These are phyloP conservation scores for Cirrhinus molitorella DNA, from an alignment of 2,797 vertebrate genomes.

Conservation along the genomic window DNA sequence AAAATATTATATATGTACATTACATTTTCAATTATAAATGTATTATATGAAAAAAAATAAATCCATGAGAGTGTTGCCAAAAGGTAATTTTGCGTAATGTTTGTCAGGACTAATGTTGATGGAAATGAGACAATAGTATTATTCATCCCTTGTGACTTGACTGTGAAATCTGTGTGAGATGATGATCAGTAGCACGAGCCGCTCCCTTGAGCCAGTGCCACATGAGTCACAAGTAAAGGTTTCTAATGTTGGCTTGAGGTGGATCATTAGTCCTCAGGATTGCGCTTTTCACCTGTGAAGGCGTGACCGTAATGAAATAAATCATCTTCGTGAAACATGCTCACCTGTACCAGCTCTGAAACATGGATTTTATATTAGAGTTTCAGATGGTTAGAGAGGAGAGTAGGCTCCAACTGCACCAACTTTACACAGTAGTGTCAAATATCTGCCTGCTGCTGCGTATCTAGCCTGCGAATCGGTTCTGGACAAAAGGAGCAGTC, in stretches of 20 bases:
- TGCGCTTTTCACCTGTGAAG: conserved; percentile 17
- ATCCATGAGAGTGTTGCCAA: neutral
- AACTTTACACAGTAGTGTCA: conserved; percentile 71
- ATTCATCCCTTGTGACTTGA: conserved; percentile 27
- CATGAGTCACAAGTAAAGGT: conserved; percentile 33
- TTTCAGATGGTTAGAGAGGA: neutral
- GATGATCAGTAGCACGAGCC: conserved; percentile 31
- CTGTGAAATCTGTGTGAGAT: conserved; percentile 22
- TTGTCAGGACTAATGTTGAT: conserved; percentile 13
- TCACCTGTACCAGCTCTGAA: neutral
- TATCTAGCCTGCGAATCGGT: conserved; percentile 64
- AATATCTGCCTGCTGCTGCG: conserved; percentile 69
- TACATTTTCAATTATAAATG: neutral
- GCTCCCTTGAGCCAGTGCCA: neutral
- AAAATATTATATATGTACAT: neutral
- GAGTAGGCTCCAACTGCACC: conserved; percentile 57
- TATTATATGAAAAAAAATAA: neutral
- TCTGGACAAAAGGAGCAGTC: conserved; percentile 78
- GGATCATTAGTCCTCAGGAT: conserved; percentile 11
- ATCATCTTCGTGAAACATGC: neutral
- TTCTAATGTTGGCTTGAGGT: conserved; percentile 13
- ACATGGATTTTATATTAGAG: neutral
- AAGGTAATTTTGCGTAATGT: neutral
- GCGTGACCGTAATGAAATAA: neutral
- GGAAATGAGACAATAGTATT: conserved; percentile 11